A percentile compares a stretch with the other conserved stretches of the same genome.
Evolutionary conservation across 2,888 invertebrate genomes (phyloP).

Genomic region (Pyrocoelia pectoralis): DNA sequence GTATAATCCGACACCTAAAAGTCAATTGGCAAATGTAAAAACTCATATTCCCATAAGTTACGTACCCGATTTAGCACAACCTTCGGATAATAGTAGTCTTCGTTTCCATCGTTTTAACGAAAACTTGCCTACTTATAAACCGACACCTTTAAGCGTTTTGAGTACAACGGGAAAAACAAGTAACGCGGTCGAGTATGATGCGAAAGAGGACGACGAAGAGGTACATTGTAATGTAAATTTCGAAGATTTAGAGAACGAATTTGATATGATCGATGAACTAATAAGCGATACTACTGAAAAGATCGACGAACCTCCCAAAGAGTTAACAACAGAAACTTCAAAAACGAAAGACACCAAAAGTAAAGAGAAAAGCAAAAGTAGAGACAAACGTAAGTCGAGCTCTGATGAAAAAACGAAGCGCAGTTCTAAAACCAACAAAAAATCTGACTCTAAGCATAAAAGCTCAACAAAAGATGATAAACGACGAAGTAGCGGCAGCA

Average conservation of each 20-base stretch:
- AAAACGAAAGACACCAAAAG: slow-evolving; percentile 8
- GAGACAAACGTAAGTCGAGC: neutral
- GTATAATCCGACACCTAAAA: slow-evolving; percentile 61
- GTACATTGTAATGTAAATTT: slow-evolving; percentile 42
- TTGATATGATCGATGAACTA: slow-evolving; percentile 59
- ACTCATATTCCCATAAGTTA: slow-evolving; percentile 62
- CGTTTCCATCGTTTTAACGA: slow-evolving; percentile 42
- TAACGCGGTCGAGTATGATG: slow-evolving; percentile 11
- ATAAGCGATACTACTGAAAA: slow-evolving; percentile 40
- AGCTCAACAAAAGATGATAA: slow-evolving; percentile 43
- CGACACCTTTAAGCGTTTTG: slow-evolving; percentile 57
- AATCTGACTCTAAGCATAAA: slow-evolving; percentile 43
- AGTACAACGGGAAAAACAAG: slow-evolving; percentile 40
- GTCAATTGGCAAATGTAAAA: slow-evolving; percentile 58
- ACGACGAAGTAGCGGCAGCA: slow-evolving; percentile 39
- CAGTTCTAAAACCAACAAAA: slow-evolving; percentile 17
- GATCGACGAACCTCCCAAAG: slow-evolving; percentile 21
- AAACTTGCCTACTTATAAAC: slow-evolving; percentile 56
- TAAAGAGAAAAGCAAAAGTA: slow-evolving; percentile 12
- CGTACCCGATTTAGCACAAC: slow-evolving; percentile 63
- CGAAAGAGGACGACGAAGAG: neutral
- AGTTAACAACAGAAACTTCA: neutral
- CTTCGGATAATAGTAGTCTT: slow-evolving; percentile 57
- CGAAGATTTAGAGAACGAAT: slow-evolving; percentile 56
- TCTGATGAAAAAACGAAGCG: slow-evolving; percentile 18